Evolutionary conservation across 1,140 invertebrate genomes (phyloP).

Genomic region (Lucilia cuprina): DNA sequence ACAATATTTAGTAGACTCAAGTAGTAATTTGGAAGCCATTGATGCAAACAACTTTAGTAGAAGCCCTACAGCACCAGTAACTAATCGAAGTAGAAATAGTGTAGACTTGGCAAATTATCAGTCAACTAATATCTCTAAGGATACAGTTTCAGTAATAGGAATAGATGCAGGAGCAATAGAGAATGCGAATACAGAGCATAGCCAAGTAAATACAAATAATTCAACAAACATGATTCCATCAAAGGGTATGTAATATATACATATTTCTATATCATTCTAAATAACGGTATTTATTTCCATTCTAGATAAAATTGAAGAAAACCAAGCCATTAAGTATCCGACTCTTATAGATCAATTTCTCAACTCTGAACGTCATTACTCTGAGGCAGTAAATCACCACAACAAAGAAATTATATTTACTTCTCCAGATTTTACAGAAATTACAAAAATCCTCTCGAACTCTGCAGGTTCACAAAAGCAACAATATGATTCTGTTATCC

Average conservation of each 20-base stretch:
- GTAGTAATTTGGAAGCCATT: not conserved
- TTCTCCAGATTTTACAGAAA: not conserved
- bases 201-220: not conserved
- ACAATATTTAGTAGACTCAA: not conserved
- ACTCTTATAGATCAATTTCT: not conserved
- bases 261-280: not conserved
- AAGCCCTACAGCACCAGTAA: slow-evolving; percentile 11
- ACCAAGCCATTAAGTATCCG: not conserved
- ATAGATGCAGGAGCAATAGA: not conserved
- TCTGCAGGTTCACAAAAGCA: not conserved
- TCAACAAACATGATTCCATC: not conserved
- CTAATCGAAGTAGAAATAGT: not conserved
- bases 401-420: not conserved
- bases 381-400: not conserved
- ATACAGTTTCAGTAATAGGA: not conserved
- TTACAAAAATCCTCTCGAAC: not conserved
- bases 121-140: not conserved
- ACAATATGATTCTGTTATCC: not conserved
- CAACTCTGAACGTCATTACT: not conserved
- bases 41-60: slow-evolving; percentile 2
- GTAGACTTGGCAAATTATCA: not conserved
- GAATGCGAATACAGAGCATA: not conserved
- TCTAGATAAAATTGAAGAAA: not conserved
- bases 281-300: not conserved
- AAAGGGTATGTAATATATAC: not conserved